A percentile compares a stretch with the other conserved stretches of the same genome.
Evolutionary conservation across 2,888 invertebrate species (phyloP).

Genomic region (Sarcophaga carnaria): DNA sequence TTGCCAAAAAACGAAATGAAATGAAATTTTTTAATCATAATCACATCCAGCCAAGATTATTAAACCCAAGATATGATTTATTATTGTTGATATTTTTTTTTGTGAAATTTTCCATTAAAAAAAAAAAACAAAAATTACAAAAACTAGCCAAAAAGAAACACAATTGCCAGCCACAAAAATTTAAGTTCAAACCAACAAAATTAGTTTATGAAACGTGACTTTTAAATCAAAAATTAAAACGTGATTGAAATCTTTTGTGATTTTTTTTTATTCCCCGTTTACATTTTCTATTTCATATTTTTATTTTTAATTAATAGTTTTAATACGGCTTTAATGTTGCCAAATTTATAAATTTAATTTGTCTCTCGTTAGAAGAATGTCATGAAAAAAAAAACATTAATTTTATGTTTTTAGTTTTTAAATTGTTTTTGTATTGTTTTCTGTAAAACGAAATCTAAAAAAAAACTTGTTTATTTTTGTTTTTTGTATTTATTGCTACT

Average conservation of each 20-base stretch:
- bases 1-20: not conserved
- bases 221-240: constrained; percentile 31
- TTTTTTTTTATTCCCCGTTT: not conserved
- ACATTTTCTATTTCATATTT: not conserved
- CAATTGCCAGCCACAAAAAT: not conserved
- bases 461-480: constrained; percentile 30
- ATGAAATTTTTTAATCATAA: constrained; percentile 10
- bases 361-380: not conserved
- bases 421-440: not conserved
- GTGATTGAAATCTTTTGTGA: constrained; percentile 53
- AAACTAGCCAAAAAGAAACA: not conserved
- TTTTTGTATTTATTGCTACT: constrained; percentile 5
- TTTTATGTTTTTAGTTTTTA: constrained; percentile 2
- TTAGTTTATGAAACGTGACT: constrained; percentile 57
- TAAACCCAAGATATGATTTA: constrained; percentile 33
- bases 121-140: not conserved
- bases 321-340: constrained; percentile 33
- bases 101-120: constrained; percentile 28
- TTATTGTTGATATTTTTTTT: not conserved
- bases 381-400: not conserved
- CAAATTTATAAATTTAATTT: constrained; percentile 44
- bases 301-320: constrained; percentile 35
- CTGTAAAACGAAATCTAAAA: constrained; percentile 19
- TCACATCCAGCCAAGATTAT: constrained; percentile 8
- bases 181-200: constrained; percentile 24